These are phyloP conservation scores for Cheilosia soror DNA, from an alignment of 2,888 invertebrate genomes.

Conservation along the genomic window DNA sequence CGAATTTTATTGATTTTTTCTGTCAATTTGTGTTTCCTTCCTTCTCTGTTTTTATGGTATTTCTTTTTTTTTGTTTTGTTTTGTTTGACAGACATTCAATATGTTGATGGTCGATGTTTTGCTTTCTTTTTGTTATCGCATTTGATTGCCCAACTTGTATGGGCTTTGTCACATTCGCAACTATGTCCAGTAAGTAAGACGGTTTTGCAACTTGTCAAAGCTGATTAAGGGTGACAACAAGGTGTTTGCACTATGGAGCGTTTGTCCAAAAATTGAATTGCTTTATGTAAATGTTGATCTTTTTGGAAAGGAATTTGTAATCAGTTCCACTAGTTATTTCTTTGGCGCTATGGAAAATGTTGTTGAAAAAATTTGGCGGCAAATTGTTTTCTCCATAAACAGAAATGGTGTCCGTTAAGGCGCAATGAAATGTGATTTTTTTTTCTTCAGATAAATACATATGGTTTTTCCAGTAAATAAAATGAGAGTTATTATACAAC, in stretches of 20 bases:
- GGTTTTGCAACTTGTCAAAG: conserved; percentile 23
- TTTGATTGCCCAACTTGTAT: conserved; percentile 35
- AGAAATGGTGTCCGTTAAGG: too few relatives aligned
- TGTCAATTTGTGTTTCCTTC: conserved; percentile 1
- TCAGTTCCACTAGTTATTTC: conserved; percentile 28
- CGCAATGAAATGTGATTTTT: too few relatives aligned
- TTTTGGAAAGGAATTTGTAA: conserved; percentile 34
- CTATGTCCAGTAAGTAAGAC: background rate
- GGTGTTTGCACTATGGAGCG: conserved; percentile 6
- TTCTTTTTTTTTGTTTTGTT: conserved; percentile 9
- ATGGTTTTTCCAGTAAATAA: too few relatives aligned
- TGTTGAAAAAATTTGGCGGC: conserved; percentile 17
- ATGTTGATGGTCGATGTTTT: background rate
- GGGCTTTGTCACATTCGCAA: conserved; percentile 4
- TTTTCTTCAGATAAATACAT: too few relatives aligned
- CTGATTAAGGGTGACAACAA: conserved; percentile 40
- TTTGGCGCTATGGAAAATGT: conserved; percentile 34
- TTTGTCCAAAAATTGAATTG: conserved; percentile 6
- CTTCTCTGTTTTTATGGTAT: conserved; percentile 1
- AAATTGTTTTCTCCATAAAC: background rate
- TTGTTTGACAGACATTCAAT: conserved; percentile 26
- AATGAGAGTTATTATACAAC: background rate
- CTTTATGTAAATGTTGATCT: conserved; percentile 19
- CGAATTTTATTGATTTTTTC: conserved; percentile 61
- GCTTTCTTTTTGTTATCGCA: conserved; percentile 28